Evolutionary conservation across 2,797 vertebrate genomes (phyloP).

Genomic region (Propithecus perrieri): DNA sequence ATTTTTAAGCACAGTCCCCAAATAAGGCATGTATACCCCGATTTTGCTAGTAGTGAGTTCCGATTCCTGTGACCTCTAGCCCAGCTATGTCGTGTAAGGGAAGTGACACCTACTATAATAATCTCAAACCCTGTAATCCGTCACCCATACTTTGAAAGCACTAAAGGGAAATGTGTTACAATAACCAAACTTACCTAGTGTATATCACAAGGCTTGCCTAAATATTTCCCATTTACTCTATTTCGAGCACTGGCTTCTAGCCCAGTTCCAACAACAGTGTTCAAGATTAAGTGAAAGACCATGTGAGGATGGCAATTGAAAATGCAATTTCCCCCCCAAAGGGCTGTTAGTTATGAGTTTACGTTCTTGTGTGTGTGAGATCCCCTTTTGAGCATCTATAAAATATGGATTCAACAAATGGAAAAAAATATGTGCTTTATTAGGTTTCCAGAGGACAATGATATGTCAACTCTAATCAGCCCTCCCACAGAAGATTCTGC

Average conservation of each 20-base stretch:
- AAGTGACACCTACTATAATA: conserved; percentile 67
- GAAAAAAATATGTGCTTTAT: conserved; percentile 66
- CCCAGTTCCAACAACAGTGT: conserved; percentile 70
- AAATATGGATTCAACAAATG: conserved; percentile 57
- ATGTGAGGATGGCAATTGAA: conserved; percentile 61
- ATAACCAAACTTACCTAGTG: conserved; percentile 72
- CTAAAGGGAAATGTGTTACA: conserved; percentile 68
- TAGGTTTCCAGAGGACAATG: conserved; percentile 60
- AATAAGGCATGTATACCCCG: background rate
- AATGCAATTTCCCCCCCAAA: background rate
- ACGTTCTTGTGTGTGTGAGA: conserved; percentile 49
- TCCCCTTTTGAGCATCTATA: conserved; percentile 40
- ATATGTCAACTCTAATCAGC: conserved; percentile 50
- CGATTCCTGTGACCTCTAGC: conserved; percentile 41
- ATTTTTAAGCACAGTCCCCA: conserved; percentile 7
- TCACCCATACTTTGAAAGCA: conserved; percentile 63
- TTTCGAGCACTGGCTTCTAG: conserved; percentile 78
- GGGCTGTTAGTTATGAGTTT: conserved; percentile 58
- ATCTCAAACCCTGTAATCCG: conserved; percentile 54
- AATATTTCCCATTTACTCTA: conserved; percentile 84
- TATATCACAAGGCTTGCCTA: conserved; percentile 76
- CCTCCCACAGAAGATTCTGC: conserved; percentile 32
- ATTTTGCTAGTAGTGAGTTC: conserved; percentile 20
- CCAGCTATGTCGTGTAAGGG: conserved; percentile 30
- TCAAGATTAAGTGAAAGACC: conserved; percentile 67